Evolutionary conservation across 2,888 invertebrate genomes (phyloP), one percentile per base, ranked within the genome.

Genomic region (Dorcus parallelipipedus): DNA sequence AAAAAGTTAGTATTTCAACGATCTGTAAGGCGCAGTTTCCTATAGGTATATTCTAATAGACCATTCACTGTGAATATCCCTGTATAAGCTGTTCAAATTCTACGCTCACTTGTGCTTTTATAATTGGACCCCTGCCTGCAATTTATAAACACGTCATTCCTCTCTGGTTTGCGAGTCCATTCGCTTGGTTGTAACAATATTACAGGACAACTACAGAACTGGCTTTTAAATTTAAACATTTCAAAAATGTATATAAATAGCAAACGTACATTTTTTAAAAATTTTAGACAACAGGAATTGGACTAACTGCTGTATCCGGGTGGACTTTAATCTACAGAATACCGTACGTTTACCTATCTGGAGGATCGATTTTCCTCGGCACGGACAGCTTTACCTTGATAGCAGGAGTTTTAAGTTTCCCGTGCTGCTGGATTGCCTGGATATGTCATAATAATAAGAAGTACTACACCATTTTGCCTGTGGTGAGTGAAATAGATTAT

Each of bases 401-500:
- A 23, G 61, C 60, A n/a, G 66, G 66, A 33, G 10, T 66, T 14
- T 40, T 68, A 26, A 59, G 61, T 26, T 51, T 68, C 9, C 63
- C 65, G 10, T 64, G 62, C 33, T 60, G 56, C 54, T 67, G 65
- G 64, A 61, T 68, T 10, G 60, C 62, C 0, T 68, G 65, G 56
- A 61, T 60, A 3, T 49, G 62, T n/a, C 65, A 67, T 45, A 60
- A 64, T 14, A 60, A 55, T 17, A 63, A 52, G 47, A 62, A 58
- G 40, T 64, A 66, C 57, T 66, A 63, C 39, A 14, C 52, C 1
- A 50, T 62, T 43, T 41, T 68, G 9, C 65, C 67, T 9, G 52
- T 67, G 58, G 65, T 67, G 57, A 48, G 52, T 49, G 49, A 5
- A 33, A 33, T 5, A 7, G 26, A 4, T 33, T 33, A 5, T 33